Evolutionary conservation across 1,140 invertebrate species (phyloP).

Genomic region (Archegozetes longisetosus): DNA sequence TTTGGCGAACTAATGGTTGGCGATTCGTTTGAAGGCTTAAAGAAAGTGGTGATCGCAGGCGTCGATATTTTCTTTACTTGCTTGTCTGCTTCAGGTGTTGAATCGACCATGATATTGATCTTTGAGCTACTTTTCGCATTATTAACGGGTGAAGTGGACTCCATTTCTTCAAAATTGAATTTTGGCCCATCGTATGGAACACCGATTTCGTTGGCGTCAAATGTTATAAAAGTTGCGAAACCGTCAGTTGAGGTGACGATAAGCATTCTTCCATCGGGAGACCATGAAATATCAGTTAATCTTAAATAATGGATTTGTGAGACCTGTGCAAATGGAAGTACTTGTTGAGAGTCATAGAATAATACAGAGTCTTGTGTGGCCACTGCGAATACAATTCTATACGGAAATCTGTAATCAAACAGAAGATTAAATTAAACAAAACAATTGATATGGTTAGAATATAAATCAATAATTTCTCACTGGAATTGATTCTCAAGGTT

Average conservation of each 20-base stretch:
- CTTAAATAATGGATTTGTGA: constrained; percentile 86
- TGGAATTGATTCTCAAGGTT: constrained; percentile 11
- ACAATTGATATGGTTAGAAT: not conserved
- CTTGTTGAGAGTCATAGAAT: constrained; percentile 81
- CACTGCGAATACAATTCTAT: constrained; percentile 74
- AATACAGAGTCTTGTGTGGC: constrained; percentile 69
- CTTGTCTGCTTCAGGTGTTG: not conserved
- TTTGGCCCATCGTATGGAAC: constrained; percentile 34
- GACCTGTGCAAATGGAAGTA: constrained; percentile 60
- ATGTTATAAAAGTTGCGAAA: constrained; percentile 78
- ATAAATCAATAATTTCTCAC: constrained; percentile 11
- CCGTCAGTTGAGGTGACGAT: constrained; percentile 86
- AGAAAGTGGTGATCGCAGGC: not conserved
- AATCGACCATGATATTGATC: not conserved
- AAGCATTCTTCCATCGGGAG: constrained; percentile 58
- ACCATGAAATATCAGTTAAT: constrained; percentile 82
- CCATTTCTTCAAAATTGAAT: not conserved
- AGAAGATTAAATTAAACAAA: not conserved
- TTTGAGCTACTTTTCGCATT: not conserved
- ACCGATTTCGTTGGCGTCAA: constrained; percentile 65
- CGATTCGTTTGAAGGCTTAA: not conserved
- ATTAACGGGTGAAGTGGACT: not conserved
- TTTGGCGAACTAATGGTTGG: too few relatives aligned
- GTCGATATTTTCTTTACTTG: not conserved
- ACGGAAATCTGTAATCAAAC: constrained; percentile 41